Evolutionary conservation across 2,113 vertebrate species (phyloP), one percentile per base, ranked within the genome.

Genomic region (Hyla sarda): DNA sequence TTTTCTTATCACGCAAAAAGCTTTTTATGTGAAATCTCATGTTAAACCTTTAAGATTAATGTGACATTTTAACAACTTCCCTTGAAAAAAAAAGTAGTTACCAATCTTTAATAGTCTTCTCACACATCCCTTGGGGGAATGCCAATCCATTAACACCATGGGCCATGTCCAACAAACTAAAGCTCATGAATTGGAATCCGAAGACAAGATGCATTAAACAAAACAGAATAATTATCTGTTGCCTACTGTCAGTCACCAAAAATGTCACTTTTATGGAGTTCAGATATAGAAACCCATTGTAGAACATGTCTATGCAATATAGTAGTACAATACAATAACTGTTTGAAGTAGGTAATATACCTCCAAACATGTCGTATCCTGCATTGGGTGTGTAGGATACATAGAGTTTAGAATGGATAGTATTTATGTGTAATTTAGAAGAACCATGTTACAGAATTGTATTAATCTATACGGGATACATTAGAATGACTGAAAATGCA

Each of bases 41-140:
- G 89, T 86, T 77, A 88, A 79, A 76, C 77, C 78, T 80, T 52
- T 88, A 85, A 88, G 71, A 41, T 54, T 82, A 12, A 89, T 91
- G 88, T 52, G 58, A 37, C 23, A 88, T 90, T 89, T 74, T 86
- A 89, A 82, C 10, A 78, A 58, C 30, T 82, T 34, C 19, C 54
- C 74, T 90, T 83, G 32, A 81, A 80, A 87, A 69, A 30, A 74
- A 52, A 5, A 88, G 90, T 82, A 69, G 12, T 84, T 74, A 74
- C 67, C 69, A 81, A 73, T 86, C 19, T 60, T 58, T 81, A 73
- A 2, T 23, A 13, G 58, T 88, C 32, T 23, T 54, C 86, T 74
- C 16, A 72, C 32, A 5, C 77, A 85, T 89, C 45, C 13, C 78
- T 45, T 37, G 86, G 32, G 62, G 28, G 2, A 6, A 67, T 25